Conservation (phyloP, 2,113 vertebrate species). For the Limnothrissa miodon region DNA sequence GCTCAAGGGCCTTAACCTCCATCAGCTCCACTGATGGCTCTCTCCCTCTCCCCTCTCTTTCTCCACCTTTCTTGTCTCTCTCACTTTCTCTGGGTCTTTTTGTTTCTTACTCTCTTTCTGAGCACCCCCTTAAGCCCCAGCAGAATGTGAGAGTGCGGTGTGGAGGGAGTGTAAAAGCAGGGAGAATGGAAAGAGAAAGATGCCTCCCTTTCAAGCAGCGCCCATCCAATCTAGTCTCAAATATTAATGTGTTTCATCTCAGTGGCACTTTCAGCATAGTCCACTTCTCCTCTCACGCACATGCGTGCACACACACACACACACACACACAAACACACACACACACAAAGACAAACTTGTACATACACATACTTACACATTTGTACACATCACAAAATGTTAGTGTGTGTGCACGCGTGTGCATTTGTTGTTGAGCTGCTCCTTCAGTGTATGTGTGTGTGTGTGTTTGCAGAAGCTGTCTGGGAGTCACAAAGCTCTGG, state of each 20-base stretch:
- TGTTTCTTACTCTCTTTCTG: neutral
- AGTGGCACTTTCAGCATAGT: neutral
- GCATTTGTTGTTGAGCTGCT: neutral
- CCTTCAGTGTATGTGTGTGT: neutral
- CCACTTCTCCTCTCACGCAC: no score
- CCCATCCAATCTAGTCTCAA: slow-evolving; percentile 28
- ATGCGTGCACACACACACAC: neutral
- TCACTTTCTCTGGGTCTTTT: neutral
- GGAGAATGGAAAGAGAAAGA: neutral
- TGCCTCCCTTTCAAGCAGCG: slow-evolving; percentile 14
- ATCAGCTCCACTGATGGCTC: neutral
- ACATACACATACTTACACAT: neutral
- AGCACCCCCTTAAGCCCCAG: slow-evolving; percentile 27
- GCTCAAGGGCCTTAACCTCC: neutral
- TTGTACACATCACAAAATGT: neutral
- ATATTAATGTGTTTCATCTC: slow-evolving; percentile 39
- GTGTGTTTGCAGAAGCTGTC: slow-evolving; percentile 85
- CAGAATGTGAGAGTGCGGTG: neutral
- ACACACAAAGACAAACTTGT: neutral
- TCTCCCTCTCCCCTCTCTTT: neutral
- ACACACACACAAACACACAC: neutral
- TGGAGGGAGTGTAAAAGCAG: neutral
- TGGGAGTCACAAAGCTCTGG: slow-evolving; percentile 92
- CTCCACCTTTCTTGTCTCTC: no score
- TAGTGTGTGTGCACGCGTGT: neutral